A percentile compares a stretch with the other conserved stretches of the same genome.
These are phyloP conservation scores for Machimus rusticus DNA, from an alignment of 2,888 invertebrate species.

Conservation along the genomic window DNA sequence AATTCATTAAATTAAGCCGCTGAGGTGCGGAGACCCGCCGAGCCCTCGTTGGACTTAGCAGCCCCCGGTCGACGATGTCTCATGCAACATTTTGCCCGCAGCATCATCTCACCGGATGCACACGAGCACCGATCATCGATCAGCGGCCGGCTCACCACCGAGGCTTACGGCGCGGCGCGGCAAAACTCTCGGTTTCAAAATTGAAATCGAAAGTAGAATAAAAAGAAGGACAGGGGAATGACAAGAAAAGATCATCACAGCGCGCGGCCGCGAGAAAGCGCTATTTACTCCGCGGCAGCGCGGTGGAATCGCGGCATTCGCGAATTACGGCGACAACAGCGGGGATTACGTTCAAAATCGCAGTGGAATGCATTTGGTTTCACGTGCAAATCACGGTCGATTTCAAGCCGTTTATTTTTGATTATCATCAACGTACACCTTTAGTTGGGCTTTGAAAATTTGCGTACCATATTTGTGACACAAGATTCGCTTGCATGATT, in stretches of 20 bases:
- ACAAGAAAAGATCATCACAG: background rate
- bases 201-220: conserved; percentile 21
- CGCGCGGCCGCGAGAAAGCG: conserved; percentile 1
- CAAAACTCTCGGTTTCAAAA: conserved; percentile 16
- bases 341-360: background rate
- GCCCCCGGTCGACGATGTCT: background rate
- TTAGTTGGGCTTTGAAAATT: background rate
- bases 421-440: background rate
- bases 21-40: background rate
- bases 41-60: background rate
- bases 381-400: background rate
- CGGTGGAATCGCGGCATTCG: background rate
- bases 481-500: background rate
- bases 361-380: background rate
- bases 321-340: background rate
- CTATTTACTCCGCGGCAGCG: background rate
- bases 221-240: background rate
- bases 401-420: background rate
- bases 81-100: background rate
- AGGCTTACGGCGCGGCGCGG: background rate
- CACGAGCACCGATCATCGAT: background rate
- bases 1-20: background rate
- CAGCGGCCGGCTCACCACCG: background rate
- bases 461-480: background rate
- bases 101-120: background rate